Base-by-base conservation (phyloP, 2,888 invertebrate species). In the Artemia sinica region DNA sequence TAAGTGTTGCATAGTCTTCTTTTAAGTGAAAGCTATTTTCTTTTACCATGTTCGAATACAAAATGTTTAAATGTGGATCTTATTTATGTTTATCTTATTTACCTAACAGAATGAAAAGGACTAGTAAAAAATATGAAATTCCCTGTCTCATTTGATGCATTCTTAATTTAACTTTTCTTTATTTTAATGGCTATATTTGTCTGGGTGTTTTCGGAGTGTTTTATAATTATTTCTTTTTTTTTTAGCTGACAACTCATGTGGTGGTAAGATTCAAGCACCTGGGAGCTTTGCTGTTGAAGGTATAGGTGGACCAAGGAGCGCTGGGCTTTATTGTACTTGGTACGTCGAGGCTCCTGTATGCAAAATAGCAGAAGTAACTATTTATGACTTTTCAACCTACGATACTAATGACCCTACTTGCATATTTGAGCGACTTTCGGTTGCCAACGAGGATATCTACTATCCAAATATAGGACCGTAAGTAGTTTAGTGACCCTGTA, bases 261-360 rank as follows among this genome's bases (percentile, higher is more conserved):
- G 63, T 58, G 63, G 63, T 9, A 58, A 58, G 28, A 58, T 58
- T 9, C n/a, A n/a, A n/a, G 63, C 63, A n/a, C 14, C 63, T 28
- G 63, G 63, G 28, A 28, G 14, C 1, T 58, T 18, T 58, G n/a
- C 63, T 9, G 63, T 58, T 58, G 14, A n/a, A 28, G 63, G 63
- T 9, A 58, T 58, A 11, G 63, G 63, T 58, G 63, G 63, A 28
- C 14, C 63, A n/a, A 58, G 63, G 28, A 28, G 14, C 8, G 63
- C 63, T 18, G 63, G 63, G n/a, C 63, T 58, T 58, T n/a, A 58
- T 10, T 58, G 63, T 28, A 58, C 63, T 58, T 58, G 63, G 63
- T 58, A 58, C 28, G 63, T 58, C 10, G 63, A 58, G 28, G 63
- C 63, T 58, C 63, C 63, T 18, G 10, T 10, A 8, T 58, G 63